Evolutionary conservation across 2,888 invertebrate genomes (phyloP).

Genomic region (Cataglyphis albicans): DNA sequence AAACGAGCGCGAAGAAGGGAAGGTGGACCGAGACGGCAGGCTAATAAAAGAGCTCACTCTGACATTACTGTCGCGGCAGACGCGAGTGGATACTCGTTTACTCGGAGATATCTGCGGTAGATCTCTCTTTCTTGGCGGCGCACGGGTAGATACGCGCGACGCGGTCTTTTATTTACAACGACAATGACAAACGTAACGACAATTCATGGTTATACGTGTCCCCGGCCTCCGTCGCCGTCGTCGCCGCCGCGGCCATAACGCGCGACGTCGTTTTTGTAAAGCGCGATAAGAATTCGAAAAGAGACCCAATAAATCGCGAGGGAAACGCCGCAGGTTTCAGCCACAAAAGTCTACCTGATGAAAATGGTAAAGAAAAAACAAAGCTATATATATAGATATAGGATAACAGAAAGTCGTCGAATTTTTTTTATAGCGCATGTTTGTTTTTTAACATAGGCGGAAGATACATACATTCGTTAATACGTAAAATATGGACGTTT

Average conservation of each 20-base stretch:
- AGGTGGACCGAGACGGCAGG: constrained; percentile 14
- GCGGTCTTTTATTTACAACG: constrained; percentile 75
- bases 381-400: not conserved
- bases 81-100: constrained; percentile 75
- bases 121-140: constrained; percentile 71
- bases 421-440: constrained; percentile 26
- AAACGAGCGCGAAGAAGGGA: not conserved
- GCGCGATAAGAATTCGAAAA: constrained; percentile 78
- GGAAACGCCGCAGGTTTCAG: constrained; percentile 47
- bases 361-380: constrained; percentile 34
- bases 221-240: constrained; percentile 34
- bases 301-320: constrained; percentile 74
- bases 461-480: constrained; percentile 21
- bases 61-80: constrained; percentile 74
- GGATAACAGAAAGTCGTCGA: constrained; percentile 7
- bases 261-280: constrained; percentile 75
- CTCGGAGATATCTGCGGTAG: constrained; percentile 73
- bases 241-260: constrained; percentile 62
- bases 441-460: constrained; percentile 11
- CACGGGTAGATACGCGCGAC: constrained; percentile 63
- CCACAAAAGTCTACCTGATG: constrained; percentile 34
- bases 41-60: constrained; percentile 70
- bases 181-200: constrained; percentile 80
- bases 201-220: constrained; percentile 73
- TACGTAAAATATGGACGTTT: constrained; percentile 3